Evolutionary conservation across 2,797 vertebrate genomes (phyloP).

Genomic region (Propithecus deckenii): DNA sequence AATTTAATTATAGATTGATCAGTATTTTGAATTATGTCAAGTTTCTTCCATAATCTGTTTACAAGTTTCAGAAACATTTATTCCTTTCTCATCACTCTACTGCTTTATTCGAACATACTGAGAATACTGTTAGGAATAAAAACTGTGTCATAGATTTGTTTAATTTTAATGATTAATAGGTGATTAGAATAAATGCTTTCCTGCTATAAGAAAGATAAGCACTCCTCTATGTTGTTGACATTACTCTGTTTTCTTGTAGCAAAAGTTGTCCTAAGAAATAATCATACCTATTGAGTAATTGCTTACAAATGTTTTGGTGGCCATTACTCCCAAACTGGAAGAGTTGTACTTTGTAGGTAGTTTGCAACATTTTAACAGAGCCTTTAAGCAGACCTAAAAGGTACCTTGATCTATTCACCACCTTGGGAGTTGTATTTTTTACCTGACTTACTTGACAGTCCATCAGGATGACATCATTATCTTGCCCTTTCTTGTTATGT

Average conservation of each 20-base stretch:
- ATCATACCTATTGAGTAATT: not conserved
- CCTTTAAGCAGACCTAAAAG: not conserved
- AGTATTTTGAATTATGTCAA: not conserved
- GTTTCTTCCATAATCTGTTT: not conserved
- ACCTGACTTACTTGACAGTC: not conserved
- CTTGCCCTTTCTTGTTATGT: not conserved
- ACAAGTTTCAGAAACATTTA: slow-evolving; percentile 22
- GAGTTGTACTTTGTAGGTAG: not conserved
- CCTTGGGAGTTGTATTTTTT: not conserved
- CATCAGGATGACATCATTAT: not conserved
- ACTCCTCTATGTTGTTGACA: not conserved
- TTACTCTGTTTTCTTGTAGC: not conserved
- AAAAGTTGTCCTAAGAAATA: not conserved
- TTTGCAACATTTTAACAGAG: not conserved
- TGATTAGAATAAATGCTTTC: not conserved
- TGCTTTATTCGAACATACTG: not conserved
- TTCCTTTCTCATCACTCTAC: not conserved
- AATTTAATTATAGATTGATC: not conserved
- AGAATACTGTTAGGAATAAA: not conserved
- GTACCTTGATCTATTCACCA: not conserved
- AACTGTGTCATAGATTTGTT: not conserved
- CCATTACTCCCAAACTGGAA: not conserved
- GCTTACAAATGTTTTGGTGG: not conserved
- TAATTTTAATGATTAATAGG: not conserved
- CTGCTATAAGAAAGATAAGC: not conserved